Evolutionary conservation across 1,140 invertebrate species (phyloP).

Genomic region (Anastrepha obliqua): DNA sequence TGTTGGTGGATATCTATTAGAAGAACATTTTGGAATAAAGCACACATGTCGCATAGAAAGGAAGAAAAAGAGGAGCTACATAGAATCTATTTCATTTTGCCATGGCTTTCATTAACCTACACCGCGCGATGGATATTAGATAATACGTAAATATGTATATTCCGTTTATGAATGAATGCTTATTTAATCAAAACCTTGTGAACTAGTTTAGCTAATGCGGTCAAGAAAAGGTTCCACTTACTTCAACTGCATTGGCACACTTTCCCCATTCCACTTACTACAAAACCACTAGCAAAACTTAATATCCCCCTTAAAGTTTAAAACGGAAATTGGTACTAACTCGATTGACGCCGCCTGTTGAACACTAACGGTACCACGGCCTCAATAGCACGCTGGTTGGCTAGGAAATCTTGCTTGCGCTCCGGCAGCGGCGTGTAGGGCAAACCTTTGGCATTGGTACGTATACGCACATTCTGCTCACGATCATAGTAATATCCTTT

Average conservation of each 20-base stretch:
- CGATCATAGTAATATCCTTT: slow-evolving; percentile 57
- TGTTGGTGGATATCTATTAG: too few relatives aligned
- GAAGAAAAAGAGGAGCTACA: too few relatives aligned
- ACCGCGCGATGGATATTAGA: too few relatives aligned
- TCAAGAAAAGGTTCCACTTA: neutral
- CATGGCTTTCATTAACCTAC: too few relatives aligned
- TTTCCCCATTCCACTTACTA: neutral
- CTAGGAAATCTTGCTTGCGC: slow-evolving; percentile 66
- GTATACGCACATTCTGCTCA: slow-evolving; percentile 55
- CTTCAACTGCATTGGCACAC: slow-evolving; percentile 9
- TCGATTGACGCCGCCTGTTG: slow-evolving; percentile 59
- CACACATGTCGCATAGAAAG: too few relatives aligned
- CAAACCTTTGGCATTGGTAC: slow-evolving; percentile 64
- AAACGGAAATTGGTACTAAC: slow-evolving; percentile 47
- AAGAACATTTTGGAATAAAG: too few relatives aligned
- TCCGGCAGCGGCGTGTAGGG: slow-evolving; percentile 68
- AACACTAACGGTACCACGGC: slow-evolving; percentile 68
- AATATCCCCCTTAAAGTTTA: neutral
- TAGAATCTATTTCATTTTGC: too few relatives aligned
- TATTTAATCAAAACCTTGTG: neutral
- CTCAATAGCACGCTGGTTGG: slow-evolving; percentile 68
- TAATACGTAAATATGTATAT: too few relatives aligned
- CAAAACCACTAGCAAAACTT: neutral
- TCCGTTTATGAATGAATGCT: too few relatives aligned
- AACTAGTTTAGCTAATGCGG: neutral